Evolutionary conservation across 2,888 invertebrate genomes (phyloP), one percentile per base, ranked within the genome.

Genomic region (Sinhomidia bicolor): DNA sequence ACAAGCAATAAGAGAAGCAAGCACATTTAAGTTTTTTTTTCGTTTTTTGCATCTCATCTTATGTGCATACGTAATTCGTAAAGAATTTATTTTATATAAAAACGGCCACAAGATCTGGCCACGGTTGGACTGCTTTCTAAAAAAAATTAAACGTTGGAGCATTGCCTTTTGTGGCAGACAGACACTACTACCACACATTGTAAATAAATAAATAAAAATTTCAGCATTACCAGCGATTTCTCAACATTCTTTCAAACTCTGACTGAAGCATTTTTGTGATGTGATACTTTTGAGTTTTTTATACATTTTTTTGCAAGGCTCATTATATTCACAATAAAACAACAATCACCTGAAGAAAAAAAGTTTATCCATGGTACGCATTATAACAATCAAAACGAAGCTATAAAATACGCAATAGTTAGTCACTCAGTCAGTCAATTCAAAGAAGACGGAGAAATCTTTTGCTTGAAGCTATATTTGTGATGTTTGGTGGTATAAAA

Each of bases 51-150:
- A n/a, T n/a, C n/a, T n/a, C n/a, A n/a, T n/a, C n/a, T n/a, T 23
- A 29, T 51, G 76, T 29, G 76, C 51, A 76, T 76, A 76, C 76
- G 51, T 82, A 82, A 81, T 82, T 74, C 76, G 62, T 62, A 47
- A 36, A 87, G 68, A 86, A 36, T n/a, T 80, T 44, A 17, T 86
- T 81, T 87, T 60, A 57, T 82, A 82, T 62, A 51, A 83, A 83
- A 88, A 83, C 68, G 57, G 88, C 88, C 83, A 83, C 82, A 83
- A 82, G 10, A 17, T 78, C 65, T 76, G 78, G 88, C 88, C 78
- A 88, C 78, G 88, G 62, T 88, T 88, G 78, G 88, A 82, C 88
- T 88, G 88, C 88, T 88, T 88, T 88, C 88, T 88, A 88, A 88
- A 79, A 41, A 54, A 76, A 47, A 60, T 79, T 71, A 44, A 57